Evolutionary conservation across 2,113 vertebrate species (phyloP).

Genomic region (Apeltes quadracus): DNA sequence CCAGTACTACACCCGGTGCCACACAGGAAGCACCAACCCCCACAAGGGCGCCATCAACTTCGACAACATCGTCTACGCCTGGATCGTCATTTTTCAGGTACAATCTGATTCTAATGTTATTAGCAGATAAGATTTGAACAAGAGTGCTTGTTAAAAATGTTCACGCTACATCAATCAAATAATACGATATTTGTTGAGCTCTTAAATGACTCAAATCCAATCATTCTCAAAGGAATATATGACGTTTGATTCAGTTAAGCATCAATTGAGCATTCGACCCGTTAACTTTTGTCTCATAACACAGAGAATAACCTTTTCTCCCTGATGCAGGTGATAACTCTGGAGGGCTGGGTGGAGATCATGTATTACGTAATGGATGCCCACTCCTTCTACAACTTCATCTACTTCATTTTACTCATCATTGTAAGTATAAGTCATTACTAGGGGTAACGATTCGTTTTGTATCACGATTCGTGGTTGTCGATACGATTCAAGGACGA

Average conservation of each 20-base stretch:
- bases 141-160: not conserved
- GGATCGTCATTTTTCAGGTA: slow-evolving; percentile 99
- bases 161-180: not conserved
- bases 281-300: slow-evolving; percentile 19
- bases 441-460: too few relatives aligned
- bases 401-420: slow-evolving; percentile 99
- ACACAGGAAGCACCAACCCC: slow-evolving; percentile 90
- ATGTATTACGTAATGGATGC: slow-evolving; percentile 99
- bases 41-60: slow-evolving; percentile 99
- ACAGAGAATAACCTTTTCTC: not conserved
- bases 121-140: not conserved
- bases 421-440: slow-evolving; percentile 86
- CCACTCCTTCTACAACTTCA: slow-evolving; percentile 99
- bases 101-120: not conserved
- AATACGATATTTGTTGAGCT: not conserved
- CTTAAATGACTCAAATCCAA: not conserved
- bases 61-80: slow-evolving; percentile 98
- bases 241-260: not conserved
- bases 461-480: too few relatives aligned
- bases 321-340: slow-evolving; percentile 89
- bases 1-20: slow-evolving; percentile 95
- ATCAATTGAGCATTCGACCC: not conserved
- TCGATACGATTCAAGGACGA: too few relatives aligned
- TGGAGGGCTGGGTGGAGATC: slow-evolving; percentile 99
- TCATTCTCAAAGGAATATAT: not conserved